A percentile compares a stretch with the other conserved stretches of the same genome.
These are phyloP conservation scores for Podarcis cretensis DNA, from an alignment of 2,113 vertebrate species.

Conservation along the genomic window DNA sequence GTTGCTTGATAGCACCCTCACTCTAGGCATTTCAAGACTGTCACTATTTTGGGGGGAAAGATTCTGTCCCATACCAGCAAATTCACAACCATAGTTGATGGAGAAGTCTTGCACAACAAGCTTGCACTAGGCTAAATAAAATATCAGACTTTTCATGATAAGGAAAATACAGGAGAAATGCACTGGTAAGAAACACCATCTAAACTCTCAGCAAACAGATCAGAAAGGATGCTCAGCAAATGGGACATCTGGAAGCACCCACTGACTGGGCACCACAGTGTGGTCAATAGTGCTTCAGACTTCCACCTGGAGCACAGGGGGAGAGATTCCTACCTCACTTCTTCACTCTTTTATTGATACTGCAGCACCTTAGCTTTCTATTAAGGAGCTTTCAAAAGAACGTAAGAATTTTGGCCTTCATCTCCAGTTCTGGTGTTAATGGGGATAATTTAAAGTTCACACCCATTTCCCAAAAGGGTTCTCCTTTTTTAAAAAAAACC, in stretches of 20 bases:
- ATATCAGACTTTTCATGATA: neutral
- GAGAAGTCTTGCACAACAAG: too few relatives aligned
- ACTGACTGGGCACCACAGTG: neutral
- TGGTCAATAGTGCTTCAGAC: neutral
- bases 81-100: too few relatives aligned
- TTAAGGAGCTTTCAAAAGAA: constrained; percentile 41
- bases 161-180: too few relatives aligned
- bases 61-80: too few relatives aligned
- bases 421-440: constrained; percentile 67
- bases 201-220: too few relatives aligned
- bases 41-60: too few relatives aligned
- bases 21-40: neutral
- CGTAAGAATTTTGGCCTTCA: constrained; percentile 64
- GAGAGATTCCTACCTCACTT: neutral
- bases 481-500: constrained; percentile 55
- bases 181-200: too few relatives aligned
- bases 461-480: constrained; percentile 62
- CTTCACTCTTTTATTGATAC: neutral
- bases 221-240: too few relatives aligned
- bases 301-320: neutral
- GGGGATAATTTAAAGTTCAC: constrained; percentile 77
- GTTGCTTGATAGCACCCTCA: neutral
- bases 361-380: constrained; percentile 26
- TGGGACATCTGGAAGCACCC: neutral
- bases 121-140: neutral